A percentile compares a stretch with the other conserved stretches of the same genome.
Evolutionary conservation across 37 sponge, comb jelly and placozoan genomes (phyloP).

Genomic region (Ephydatia muelleri): DNA sequence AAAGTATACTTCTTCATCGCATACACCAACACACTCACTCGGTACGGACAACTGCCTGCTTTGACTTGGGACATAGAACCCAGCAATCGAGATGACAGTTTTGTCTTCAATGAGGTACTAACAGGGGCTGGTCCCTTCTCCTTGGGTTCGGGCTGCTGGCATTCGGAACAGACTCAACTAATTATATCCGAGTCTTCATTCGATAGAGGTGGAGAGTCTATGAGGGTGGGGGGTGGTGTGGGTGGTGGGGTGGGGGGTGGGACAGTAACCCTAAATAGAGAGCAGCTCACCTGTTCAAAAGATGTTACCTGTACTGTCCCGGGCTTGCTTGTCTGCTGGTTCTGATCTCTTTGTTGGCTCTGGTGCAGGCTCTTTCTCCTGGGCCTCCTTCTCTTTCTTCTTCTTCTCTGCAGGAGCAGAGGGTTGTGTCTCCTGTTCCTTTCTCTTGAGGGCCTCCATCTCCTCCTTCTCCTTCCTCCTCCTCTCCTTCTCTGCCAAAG

Average conservation of each 20-base stretch:
- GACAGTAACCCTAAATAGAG: background rate
- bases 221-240: too few relatives aligned
- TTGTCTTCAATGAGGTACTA: constrained; percentile 11
- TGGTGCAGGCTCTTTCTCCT: background rate
- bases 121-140: background rate
- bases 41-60: background rate
- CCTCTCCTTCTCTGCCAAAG: background rate
- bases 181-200: background rate
- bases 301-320: background rate
- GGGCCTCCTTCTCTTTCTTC: too few relatives aligned
- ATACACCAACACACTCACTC: constrained; percentile 10
- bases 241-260: background rate
- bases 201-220: background rate
- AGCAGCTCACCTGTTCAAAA: background rate
- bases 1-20: background rate
- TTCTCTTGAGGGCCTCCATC: too few relatives aligned
- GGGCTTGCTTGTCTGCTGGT: constrained; percentile 8
- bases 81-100: constrained; percentile 38
- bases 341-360: background rate
- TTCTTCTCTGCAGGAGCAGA: too few relatives aligned
- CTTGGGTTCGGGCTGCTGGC: background rate
- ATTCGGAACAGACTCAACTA: background rate
- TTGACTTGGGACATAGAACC: constrained; percentile 25
- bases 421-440: too few relatives aligned
- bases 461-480: constrained; percentile 4